phyloP scores from a whole-genome alignment of 2,797 vertebrate species.

The Macroramphosus scolopax region DNA sequence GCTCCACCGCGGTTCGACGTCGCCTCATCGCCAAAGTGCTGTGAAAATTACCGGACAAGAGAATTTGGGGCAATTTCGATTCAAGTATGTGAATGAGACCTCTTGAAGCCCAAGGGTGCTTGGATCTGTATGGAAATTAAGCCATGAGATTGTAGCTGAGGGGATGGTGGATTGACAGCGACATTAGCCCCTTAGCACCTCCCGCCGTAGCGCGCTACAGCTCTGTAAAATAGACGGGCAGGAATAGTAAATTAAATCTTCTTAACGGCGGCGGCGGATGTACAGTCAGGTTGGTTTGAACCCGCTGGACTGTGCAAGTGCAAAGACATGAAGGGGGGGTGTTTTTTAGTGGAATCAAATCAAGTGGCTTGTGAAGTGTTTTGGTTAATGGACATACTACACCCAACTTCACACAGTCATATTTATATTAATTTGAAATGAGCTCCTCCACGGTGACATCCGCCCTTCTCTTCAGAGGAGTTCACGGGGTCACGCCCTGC shows the following conservation, averaged over 20 bases:
- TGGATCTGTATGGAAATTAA: slow-evolving; percentile 67
- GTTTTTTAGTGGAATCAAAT: slow-evolving; percentile 61
- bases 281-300: slow-evolving; percentile 53
- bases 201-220: slow-evolving; percentile 42
- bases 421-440: slow-evolving; percentile 59
- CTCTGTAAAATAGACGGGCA: slow-evolving; percentile 54
- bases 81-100: slow-evolving; percentile 66
- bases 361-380: slow-evolving; percentile 67
- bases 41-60: slow-evolving; percentile 55
- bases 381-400: slow-evolving; percentile 68
- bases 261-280: slow-evolving; percentile 60
- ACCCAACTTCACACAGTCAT: slow-evolving; percentile 49
- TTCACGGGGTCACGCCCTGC: slow-evolving; percentile 30
- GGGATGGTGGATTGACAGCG: slow-evolving; percentile 56
- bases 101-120: slow-evolving; percentile 67
- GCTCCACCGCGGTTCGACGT: slow-evolving; percentile 36
- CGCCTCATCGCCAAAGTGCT: slow-evolving; percentile 54
- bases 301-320: slow-evolving; percentile 39
- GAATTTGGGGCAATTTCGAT: slow-evolving; percentile 64
- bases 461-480: slow-evolving; percentile 42
- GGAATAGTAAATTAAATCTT: slow-evolving; percentile 69
- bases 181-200: slow-evolving; percentile 64
- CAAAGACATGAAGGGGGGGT: slow-evolving; percentile 41
- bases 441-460: slow-evolving; percentile 42
- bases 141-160: slow-evolving; percentile 58